Percentiles rank a stretch among this genome's conserved stretches.
These are phyloP conservation scores for Epistrophe grossulariae DNA, from an alignment of 2,888 invertebrate species.

Conservation along the genomic window DNA sequence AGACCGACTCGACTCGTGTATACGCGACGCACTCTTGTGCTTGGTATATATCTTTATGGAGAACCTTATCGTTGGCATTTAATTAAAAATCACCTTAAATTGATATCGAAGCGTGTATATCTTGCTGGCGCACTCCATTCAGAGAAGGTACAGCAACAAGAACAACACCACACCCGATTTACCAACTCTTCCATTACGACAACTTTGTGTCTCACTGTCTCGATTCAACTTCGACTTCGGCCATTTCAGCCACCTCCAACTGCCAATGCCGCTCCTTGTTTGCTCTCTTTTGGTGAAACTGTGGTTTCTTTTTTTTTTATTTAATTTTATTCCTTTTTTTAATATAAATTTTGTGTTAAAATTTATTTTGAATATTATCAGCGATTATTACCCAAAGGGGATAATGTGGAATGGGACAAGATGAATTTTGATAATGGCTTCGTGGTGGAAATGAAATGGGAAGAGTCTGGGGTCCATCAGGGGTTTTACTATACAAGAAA, in stretches of 20 bases:
- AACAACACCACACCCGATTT: conserved; percentile 3
- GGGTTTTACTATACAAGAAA: not conserved
- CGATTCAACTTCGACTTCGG: conserved; percentile 2
- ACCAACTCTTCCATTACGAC: conserved; percentile 3
- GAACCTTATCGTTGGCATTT: conserved; percentile 73
- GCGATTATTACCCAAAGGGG: conserved; percentile 72
- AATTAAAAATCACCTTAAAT: conserved; percentile 76
- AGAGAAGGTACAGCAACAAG: not conserved
- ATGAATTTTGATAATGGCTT: conserved; percentile 57
- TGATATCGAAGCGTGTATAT: conserved; percentile 71
- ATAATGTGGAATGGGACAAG: conserved; percentile 58
- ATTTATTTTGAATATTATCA: conserved; percentile 76
- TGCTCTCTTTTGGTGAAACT: conserved; percentile 41
- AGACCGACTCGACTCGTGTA: not conserved
- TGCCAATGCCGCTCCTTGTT: conserved; percentile 46
- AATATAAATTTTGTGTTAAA: conserved; percentile 47
- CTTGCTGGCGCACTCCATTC: conserved; percentile 27
- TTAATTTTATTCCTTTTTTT: conserved; percentile 16
- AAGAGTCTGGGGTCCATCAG: conserved; percentile 44
- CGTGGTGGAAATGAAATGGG: conserved; percentile 26
- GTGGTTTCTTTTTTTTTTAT: conserved; percentile 3
- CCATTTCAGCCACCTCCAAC: not conserved
- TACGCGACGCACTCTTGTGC: conserved; percentile 51
- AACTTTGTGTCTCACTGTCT: conserved; percentile 28
- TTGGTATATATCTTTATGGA: conserved; percentile 70